Conservation (phyloP, 2,797 vertebrate genomes). For the Karalla daura region DNA sequence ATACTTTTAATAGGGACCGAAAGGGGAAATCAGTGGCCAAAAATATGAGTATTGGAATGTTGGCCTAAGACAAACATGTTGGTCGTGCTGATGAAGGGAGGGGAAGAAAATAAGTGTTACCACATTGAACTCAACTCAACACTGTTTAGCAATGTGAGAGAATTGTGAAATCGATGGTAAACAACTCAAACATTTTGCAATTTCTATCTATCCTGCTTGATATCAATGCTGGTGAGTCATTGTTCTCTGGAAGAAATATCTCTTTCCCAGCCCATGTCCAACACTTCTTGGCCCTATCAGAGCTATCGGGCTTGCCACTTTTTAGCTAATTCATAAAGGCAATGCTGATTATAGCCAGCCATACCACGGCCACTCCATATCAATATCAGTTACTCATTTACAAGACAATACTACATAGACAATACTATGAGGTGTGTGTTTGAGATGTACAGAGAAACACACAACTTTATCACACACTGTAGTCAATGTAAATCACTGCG, state of each 20-base stretch:
- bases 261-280: not conserved
- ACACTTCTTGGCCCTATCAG: constrained; percentile 2
- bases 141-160: not conserved
- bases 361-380: not conserved
- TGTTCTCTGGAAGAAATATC: not conserved
- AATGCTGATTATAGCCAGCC: not conserved
- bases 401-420: too few relatives aligned
- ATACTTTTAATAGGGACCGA: too few relatives aligned
- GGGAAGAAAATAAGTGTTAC: not conserved
- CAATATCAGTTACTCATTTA: constrained; percentile 23
- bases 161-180: not conserved
- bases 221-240: not conserved
- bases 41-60: too few relatives aligned
- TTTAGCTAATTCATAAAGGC: constrained; percentile 10
- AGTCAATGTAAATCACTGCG: not conserved
- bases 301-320: not conserved
- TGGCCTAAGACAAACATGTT: too few relatives aligned
- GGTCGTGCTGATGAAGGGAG: too few relatives aligned
- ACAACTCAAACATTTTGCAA: not conserved
- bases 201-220: not conserved
- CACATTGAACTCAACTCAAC: not conserved
- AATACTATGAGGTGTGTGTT: not conserved
- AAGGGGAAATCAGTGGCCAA: too few relatives aligned
- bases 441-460: not conserved
- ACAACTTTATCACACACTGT: not conserved